Evolutionary conservation across 2,888 invertebrate genomes (phyloP).

Genomic region (Bugulina stolonifera): DNA sequence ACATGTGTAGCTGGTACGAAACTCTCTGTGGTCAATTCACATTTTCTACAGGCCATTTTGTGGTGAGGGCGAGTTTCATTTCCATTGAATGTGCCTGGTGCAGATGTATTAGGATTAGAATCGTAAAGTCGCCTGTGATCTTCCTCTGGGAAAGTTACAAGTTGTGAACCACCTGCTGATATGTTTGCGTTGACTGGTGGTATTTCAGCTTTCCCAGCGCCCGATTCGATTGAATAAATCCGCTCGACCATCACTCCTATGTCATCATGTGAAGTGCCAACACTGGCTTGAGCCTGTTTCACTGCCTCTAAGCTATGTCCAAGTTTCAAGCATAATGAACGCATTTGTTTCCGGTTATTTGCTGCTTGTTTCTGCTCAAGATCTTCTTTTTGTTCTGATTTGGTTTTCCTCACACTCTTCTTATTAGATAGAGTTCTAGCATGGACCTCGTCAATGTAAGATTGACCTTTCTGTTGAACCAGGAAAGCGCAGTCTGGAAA

Average conservation of each 20-base stretch:
- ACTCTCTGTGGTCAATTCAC: not conserved
- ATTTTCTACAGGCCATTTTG: not conserved
- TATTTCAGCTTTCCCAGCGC: not conserved
- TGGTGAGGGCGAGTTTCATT: not conserved
- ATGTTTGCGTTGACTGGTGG: not conserved
- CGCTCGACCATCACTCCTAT: not conserved
- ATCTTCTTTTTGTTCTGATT: not conserved
- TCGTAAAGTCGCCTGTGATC: not conserved
- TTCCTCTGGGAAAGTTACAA: not conserved
- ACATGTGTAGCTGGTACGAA: not conserved
- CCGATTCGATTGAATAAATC: not conserved
- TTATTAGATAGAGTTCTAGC: not conserved
- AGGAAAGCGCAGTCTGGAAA: conserved; percentile 72
- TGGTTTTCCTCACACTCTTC: not conserved
- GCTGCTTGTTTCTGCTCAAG: not conserved
- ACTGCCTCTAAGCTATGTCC: not conserved
- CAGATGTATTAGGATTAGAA: not conserved
- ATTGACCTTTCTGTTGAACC: conserved; percentile 70
- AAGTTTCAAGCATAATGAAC: not conserved
- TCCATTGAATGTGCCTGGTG: not conserved
- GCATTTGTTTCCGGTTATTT: not conserved
- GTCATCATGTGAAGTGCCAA: not conserved
- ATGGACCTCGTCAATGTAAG: conserved; percentile 38
- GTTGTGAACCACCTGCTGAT: not conserved
- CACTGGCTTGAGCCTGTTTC: not conserved